Conservation (phyloP, 2,888 invertebrate genomes). For the Phyto melanocephala region DNA sequence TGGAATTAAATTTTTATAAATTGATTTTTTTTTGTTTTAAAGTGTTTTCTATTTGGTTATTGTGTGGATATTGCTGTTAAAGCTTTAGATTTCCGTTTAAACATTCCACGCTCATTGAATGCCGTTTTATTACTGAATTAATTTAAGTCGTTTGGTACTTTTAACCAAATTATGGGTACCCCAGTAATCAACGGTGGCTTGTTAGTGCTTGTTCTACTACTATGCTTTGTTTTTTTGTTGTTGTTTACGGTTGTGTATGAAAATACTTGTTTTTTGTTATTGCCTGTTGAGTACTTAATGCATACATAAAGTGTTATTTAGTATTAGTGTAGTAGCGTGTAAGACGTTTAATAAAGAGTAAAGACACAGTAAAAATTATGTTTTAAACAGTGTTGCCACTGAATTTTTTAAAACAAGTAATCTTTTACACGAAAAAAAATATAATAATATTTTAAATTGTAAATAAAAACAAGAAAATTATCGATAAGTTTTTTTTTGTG, state of each 20-base stretch:
- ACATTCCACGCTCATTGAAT: conserved; percentile 72
- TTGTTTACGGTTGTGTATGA: conserved; percentile 20
- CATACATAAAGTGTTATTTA: neutral
- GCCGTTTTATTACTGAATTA: conserved; percentile 76
- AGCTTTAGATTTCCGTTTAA: conserved; percentile 54
- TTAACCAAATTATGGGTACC: conserved; percentile 32
- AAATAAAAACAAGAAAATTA: too few species aligned
- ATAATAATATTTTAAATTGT: too few species aligned
- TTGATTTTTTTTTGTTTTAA: too few species aligned
- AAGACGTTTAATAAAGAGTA: conserved; percentile 14
- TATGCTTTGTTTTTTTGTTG: conserved; percentile 21
- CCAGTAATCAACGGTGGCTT: conserved; percentile 15
- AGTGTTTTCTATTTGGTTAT: neutral
- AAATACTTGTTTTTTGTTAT: neutral
- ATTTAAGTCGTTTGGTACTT: conserved; percentile 54
- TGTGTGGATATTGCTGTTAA: conserved; percentile 15
- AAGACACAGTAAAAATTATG: neutral
- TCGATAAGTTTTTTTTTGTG: too few species aligned
- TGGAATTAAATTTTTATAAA: too few species aligned
- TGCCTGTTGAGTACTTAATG: neutral
- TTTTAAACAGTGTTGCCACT: neutral
- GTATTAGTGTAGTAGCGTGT: neutral
- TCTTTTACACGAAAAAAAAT: neutral
- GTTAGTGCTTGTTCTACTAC: conserved; percentile 24
- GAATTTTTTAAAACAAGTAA: neutral